These are phyloP conservation scores for Orius insidiosus DNA, from an alignment of 1,140 invertebrate genomes.

Conservation along the genomic window DNA sequence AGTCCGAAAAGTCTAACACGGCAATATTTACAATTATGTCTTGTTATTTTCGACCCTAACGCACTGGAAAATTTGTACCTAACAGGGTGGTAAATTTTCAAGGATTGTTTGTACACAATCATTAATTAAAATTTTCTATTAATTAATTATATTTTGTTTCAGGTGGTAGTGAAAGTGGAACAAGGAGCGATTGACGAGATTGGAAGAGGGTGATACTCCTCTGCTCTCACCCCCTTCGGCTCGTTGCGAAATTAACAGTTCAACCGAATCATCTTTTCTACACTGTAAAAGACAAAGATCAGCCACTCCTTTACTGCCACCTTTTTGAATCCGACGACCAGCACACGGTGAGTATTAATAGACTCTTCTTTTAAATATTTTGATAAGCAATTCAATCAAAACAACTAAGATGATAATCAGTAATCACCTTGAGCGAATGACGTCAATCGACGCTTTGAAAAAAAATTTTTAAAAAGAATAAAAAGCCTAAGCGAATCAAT, in stretches of 20 bases:
- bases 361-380: neutral
- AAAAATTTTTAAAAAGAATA: neutral
- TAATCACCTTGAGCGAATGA: slow-evolving; percentile 1
- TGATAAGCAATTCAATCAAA: neutral
- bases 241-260: slow-evolving; percentile 37
- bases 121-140: neutral
- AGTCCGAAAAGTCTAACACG: no score
- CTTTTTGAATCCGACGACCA: slow-evolving; percentile 39
- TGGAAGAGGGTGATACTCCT: slow-evolving; percentile 27
- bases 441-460: neutral
- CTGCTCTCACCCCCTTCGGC: slow-evolving; percentile 39
- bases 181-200: slow-evolving; percentile 40
- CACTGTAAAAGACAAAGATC: slow-evolving; percentile 39
- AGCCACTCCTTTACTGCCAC: slow-evolving; percentile 42
- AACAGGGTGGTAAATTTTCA: neutral
- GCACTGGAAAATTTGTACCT: neutral
- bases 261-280: slow-evolving; percentile 38
- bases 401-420: no score
- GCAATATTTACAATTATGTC: no score
- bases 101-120: neutral
- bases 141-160: slow-evolving; percentile 24
- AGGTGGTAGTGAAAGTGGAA: slow-evolving; percentile 44
- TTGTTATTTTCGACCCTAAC: no score
- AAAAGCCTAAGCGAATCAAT: no score
- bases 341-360: slow-evolving; percentile 35